phyloP scores from a whole-genome alignment of 35 echinoderm and acorn worm species.

The Strongylocentrotus purpuratus region DNA sequence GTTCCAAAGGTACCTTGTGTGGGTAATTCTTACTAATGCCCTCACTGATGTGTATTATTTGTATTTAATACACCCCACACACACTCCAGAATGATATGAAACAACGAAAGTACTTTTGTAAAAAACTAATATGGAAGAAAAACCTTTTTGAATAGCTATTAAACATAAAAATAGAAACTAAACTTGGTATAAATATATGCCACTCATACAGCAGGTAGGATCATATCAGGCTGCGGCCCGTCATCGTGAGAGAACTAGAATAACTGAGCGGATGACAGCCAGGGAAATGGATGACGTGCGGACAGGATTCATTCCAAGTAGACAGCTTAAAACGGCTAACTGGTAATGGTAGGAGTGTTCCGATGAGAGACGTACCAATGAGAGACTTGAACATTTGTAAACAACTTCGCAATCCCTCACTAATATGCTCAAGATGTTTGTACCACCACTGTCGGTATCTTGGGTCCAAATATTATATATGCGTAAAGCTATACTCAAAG shows the following conservation, averaged over 20 bases:
- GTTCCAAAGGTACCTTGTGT: no score
- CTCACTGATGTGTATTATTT: no score
- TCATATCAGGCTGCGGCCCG: not conserved
- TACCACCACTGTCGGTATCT: not conserved
- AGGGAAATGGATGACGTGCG: not conserved
- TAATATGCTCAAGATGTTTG: not conserved
- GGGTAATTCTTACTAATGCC: no score
- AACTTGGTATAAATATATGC: not conserved
- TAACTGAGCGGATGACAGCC: not conserved
- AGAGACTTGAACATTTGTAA: constrained; percentile 12
- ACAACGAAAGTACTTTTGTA: no score
- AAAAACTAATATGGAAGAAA: not conserved
- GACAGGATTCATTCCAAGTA: not conserved
- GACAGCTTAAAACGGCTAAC: not conserved
- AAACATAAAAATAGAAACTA: not conserved
- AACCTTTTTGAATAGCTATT: not conserved
- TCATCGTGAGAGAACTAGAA: not conserved
- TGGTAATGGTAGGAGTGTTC: not conserved
- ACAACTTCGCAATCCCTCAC: not conserved
- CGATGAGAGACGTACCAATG: not conserved
- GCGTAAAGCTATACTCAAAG: no score
- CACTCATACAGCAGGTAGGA: not conserved
- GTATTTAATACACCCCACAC: no score
- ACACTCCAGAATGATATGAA: no score
- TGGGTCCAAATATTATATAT: not conserved